Conservation (phyloP, 2,113 vertebrate genomes). For the Nycticorax nycticorax region DNA sequence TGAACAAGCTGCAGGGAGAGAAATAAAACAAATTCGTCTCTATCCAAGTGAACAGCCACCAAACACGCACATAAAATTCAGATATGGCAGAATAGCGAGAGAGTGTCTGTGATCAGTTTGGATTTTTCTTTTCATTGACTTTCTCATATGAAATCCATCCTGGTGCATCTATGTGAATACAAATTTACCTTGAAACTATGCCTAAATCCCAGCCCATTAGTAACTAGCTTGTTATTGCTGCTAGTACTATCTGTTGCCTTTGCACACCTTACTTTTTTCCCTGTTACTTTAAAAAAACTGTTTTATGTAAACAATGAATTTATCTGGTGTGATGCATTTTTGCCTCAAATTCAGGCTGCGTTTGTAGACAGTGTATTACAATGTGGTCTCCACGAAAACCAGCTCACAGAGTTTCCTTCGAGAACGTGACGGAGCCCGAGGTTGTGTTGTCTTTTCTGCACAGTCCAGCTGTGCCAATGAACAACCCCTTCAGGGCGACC, state of each 20-base stretch:
- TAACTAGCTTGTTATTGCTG: neutral
- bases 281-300: neutral
- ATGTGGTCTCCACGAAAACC: neutral
- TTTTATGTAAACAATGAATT: neutral
- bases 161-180: neutral
- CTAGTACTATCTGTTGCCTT: neutral
- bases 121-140: slow-evolving; percentile 5
- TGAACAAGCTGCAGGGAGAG: slow-evolving; percentile 47
- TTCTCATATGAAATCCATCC: neutral
- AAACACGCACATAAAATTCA: slow-evolving; percentile 31
- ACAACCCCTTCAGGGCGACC: accelerated
- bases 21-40: slow-evolving; percentile 43
- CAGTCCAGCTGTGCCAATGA: neutral
- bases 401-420: neutral
- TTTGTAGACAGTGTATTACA: neutral
- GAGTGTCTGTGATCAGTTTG: neutral
- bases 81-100: neutral
- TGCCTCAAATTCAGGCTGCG: neutral
- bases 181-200: neutral
- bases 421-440: accelerated
- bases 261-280: neutral
- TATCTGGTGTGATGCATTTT: neutral
- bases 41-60: slow-evolving; percentile 6
- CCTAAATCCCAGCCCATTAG: neutral
- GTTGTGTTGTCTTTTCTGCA: neutral